Evolutionary conservation across 2,113 vertebrate species (phyloP), one percentile per base, ranked within the genome.

Genomic region (Centropristis striata): DNA sequence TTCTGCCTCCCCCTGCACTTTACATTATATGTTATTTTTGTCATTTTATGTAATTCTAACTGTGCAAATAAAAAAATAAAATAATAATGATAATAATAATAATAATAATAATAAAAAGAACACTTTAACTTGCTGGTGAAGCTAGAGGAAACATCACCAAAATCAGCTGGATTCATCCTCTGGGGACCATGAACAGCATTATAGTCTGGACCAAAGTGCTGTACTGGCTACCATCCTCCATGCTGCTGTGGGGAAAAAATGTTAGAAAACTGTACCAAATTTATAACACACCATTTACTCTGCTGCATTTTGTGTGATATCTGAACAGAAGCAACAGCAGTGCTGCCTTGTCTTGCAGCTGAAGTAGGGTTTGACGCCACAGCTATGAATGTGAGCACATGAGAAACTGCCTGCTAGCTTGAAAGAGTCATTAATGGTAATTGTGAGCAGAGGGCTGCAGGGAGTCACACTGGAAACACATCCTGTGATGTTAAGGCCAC

Each of bases 351-450:
- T 71, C 42, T n/a, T 46, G 36, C 16, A 80, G 70, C 66, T 58
- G 25, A 39, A 65, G 32, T 72, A 59, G 37, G 1, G 32, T 59
- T 54, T 71, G 58, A 78, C 28, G 60, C 49, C 15, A 32, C 57
- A 75, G 13, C 61, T 82, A 20, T 27, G 50, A 36, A 51, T 44
- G 63, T 41, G 55, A 65, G 70, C 54, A 13, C 49, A 65, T 84
- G 85, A 87, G 65, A 54, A 87, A 78, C 37, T 50, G 73, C 57
- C 68, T 23, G 72, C 51, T 78, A 42, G 49, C 51, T 74, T 58
- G 54, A 68, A 75, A 50, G 60, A 77, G 69, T 84, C 80, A 86
- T 86, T 80, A 84, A 67, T 70, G 53, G 58, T 78, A 81, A 90
- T 63, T 73, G 84, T 69, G 80, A 86, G 64, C 70, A 69, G 18